Conservation (phyloP, 1,140 invertebrate genomes). For the Antheraea pernyi region DNA sequence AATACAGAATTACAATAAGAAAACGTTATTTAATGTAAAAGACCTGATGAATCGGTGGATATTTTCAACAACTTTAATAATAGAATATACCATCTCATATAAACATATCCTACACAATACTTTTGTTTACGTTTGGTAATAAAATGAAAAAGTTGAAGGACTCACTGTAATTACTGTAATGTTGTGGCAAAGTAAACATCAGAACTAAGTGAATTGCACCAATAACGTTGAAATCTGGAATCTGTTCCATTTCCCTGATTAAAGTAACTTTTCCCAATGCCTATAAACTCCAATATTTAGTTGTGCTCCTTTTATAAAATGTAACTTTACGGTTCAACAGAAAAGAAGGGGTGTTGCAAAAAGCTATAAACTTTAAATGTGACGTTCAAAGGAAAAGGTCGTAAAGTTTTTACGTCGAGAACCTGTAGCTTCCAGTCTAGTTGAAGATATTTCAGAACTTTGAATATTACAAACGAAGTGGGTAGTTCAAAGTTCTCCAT, state of each 20-base stretch:
- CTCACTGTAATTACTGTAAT: no score
- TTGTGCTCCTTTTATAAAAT: not conserved
- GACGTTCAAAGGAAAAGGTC: slow-evolving; percentile 10
- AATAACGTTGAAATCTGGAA: not conserved
- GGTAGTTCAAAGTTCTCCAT: not conserved
- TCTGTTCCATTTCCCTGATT: not conserved
- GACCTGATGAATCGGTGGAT: no score
- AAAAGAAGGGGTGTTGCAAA: not conserved
- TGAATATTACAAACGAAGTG: not conserved
- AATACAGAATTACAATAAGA: no score
- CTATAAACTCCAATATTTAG: not conserved
- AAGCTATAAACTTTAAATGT: slow-evolving; percentile 11
- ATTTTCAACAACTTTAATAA: no score
- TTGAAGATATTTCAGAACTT: not conserved
- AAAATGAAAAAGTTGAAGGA: no score
- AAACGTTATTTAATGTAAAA: no score
- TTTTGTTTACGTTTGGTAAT: no score
- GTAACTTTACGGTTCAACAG: not conserved
- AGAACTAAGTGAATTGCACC: not conserved
- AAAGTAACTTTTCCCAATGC: not conserved
- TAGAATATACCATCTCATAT: no score
- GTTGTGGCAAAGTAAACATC: not conserved
- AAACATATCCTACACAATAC: no score
- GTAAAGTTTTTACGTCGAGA: slow-evolving; percentile 18
- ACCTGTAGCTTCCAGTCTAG: slow-evolving; percentile 1